These are phyloP conservation scores for Cyclura pinguis DNA, from an alignment of 2,797 vertebrate species.

Conservation along the genomic window DNA sequence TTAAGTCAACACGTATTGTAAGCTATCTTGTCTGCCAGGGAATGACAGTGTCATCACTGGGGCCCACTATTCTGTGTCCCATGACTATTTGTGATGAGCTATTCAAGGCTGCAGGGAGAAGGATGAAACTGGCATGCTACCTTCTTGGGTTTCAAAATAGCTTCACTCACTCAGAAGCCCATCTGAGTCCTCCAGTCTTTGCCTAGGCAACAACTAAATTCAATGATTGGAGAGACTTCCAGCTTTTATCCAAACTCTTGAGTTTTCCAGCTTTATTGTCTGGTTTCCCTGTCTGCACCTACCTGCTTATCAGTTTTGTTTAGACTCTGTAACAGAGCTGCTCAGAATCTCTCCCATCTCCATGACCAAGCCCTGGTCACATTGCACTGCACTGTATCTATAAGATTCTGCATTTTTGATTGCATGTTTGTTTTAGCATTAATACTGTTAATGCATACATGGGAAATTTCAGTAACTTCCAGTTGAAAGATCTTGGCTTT, in stretches of 20 bases:
- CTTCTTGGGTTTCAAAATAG: neutral
- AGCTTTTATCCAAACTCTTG: no score
- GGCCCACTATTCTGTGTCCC: neutral
- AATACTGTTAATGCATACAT: no score
- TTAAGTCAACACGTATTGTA: constrained; percentile 66
- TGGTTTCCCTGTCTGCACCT: neutral
- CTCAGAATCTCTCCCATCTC: neutral
- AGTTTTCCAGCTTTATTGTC: no score
- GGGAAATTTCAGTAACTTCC: neutral
- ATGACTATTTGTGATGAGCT: neutral
- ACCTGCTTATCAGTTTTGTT: neutral
- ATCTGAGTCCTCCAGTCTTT: neutral
- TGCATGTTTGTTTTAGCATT: neutral
- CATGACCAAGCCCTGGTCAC: neutral
- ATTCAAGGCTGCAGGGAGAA: neutral
- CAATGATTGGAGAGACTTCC: neutral
- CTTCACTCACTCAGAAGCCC: neutral
- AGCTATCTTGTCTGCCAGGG: constrained; percentile 59
- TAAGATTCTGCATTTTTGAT: neutral
- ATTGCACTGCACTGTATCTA: neutral
- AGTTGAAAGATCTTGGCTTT: neutral
- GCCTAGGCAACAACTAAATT: neutral
- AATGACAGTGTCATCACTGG: neutral
- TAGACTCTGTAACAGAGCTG: neutral
- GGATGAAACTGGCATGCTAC: no score